Evolutionary conservation across 2,113 vertebrate genomes (phyloP).

Genomic region (Sorex fumeus): DNA sequence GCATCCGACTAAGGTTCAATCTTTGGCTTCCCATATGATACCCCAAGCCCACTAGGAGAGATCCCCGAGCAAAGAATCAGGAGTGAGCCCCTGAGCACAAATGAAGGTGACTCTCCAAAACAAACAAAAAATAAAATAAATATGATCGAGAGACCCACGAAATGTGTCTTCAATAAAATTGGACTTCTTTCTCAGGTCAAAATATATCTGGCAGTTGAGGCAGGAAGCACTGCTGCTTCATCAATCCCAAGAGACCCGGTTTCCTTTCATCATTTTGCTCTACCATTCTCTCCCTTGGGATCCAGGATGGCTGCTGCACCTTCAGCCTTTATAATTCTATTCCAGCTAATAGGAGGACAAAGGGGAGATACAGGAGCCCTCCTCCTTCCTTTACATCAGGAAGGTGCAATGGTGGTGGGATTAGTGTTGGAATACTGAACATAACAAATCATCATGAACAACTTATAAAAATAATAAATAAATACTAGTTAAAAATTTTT

Average conservation of each 20-base stretch:
- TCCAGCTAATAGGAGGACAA: background rate
- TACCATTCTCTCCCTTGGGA: background rate
- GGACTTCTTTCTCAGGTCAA: background rate
- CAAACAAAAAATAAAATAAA: too few relatives aligned
- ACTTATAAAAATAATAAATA: too few relatives aligned
- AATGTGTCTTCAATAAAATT: background rate
- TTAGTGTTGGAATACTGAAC: too few relatives aligned
- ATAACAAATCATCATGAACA: too few relatives aligned
- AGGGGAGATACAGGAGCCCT: background rate
- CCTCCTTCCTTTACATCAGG: background rate
- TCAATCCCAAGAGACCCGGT: background rate
- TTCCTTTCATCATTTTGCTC: background rate
- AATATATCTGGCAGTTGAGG: background rate
- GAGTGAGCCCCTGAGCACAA: too few relatives aligned
- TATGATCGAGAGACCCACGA: background rate
- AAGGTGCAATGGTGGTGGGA: too few relatives aligned
- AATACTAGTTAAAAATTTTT: too few relatives aligned
- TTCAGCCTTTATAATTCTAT: background rate
- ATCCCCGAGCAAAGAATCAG: too few relatives aligned
- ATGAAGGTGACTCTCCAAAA: too few relatives aligned
- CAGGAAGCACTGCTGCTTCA: background rate
- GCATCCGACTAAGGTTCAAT: too few relatives aligned
- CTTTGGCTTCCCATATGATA: too few relatives aligned
- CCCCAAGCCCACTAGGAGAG: too few relatives aligned
- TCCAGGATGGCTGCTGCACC: background rate